Conservation (phyloP, 1,140 invertebrate species). For the Rhynchophorus ferrugineus region DNA sequence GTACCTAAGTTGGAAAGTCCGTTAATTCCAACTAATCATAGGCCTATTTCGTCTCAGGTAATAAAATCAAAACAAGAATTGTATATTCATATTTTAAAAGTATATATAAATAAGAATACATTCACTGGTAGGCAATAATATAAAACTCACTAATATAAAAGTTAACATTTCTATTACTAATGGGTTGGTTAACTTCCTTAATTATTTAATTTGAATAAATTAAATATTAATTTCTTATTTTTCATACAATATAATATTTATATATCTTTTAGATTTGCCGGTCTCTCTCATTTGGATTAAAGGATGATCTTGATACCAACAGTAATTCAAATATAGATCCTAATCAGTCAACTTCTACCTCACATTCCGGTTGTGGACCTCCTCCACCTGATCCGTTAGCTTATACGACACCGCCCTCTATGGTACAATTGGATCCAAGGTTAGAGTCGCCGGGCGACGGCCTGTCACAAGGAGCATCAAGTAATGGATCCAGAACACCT, state of each 20-base stretch:
- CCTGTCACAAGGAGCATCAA: not conserved
- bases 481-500: not conserved
- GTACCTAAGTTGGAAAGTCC: conserved; percentile 39
- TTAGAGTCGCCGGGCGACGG: conserved; percentile 15
- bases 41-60: conserved; percentile 38
- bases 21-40: conserved; percentile 19
- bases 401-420: conserved; percentile 6
- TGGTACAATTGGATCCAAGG: conserved; percentile 21
- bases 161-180: too few relatives aligned
- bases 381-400: not conserved
- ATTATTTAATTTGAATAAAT: too few relatives aligned
- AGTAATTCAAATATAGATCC: not conserved
- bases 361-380: conserved; percentile 3
- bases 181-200: too few relatives aligned
- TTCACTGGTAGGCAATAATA: too few relatives aligned
- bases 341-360: conserved; percentile 2
- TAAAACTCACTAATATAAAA: too few relatives aligned
- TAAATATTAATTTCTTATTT: too few relatives aligned
- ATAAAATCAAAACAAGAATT: too few relatives aligned
- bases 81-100: too few relatives aligned
- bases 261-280: conserved; percentile 32
- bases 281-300: conserved; percentile 35
- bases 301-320: conserved; percentile 25
- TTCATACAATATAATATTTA: too few relatives aligned
- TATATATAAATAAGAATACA: too few relatives aligned